phyloP scores from a whole-genome alignment of 2,113 vertebrate species.

The Ranitomeya variabilis region DNA sequence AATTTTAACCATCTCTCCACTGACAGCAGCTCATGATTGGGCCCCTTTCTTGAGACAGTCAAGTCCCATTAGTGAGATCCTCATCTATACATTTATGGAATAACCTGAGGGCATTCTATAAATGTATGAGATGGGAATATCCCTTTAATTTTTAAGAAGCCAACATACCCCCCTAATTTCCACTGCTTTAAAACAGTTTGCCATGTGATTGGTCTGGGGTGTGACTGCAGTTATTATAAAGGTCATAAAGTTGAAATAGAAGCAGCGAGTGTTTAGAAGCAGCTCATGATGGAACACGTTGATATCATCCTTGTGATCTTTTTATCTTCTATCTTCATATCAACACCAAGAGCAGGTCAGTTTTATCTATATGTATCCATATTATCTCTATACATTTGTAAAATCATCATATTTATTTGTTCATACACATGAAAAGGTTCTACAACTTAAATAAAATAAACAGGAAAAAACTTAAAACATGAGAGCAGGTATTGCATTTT shows the following conservation, averaged over 20 bases:
- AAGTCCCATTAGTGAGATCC: too few relatives aligned
- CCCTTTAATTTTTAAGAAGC: background rate
- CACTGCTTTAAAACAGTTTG: background rate
- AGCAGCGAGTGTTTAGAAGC: background rate
- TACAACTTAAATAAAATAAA: background rate
- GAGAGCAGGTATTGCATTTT: too few relatives aligned
- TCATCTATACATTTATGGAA: too few relatives aligned
- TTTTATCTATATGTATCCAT: background rate
- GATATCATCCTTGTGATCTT: fast-evolving
- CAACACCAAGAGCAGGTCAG: constrained; percentile 27
- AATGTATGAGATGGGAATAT: too few relatives aligned
- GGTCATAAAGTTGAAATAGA: background rate
- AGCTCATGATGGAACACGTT: constrained; percentile 50
- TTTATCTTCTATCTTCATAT: constrained; percentile 56
- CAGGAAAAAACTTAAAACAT: too few relatives aligned
- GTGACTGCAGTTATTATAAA: constrained; percentile 23
- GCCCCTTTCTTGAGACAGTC: too few relatives aligned
- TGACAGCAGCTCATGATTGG: too few relatives aligned
- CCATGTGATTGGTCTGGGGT: background rate
- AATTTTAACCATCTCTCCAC: too few relatives aligned
- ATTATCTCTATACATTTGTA: background rate
- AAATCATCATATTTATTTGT: background rate
- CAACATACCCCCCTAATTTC: background rate
- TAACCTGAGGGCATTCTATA: too few relatives aligned
- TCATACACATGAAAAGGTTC: background rate